Evolutionary conservation across 2,113 vertebrate species (phyloP).

Genomic region (Chaenocephalus aceratus): DNA sequence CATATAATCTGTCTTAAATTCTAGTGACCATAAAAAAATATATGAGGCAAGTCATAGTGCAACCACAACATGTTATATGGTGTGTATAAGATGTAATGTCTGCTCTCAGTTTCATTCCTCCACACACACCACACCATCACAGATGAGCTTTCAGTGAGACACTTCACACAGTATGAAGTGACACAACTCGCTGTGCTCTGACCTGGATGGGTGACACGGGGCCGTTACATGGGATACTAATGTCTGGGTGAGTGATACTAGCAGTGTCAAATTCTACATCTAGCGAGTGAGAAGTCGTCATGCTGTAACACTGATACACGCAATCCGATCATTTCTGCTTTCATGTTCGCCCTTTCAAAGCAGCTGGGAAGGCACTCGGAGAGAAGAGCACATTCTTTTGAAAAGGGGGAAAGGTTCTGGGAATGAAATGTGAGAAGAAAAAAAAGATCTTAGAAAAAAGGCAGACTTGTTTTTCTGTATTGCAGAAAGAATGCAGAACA

Average conservation of each 20-base stretch:
- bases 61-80: constrained; percentile 1
- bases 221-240: constrained; percentile 30
- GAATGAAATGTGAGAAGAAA: not conserved
- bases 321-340: constrained; percentile 12
- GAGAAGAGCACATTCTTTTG: constrained; percentile 13
- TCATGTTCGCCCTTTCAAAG: constrained; percentile 12
- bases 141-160: constrained; percentile 37
- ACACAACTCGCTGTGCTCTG: constrained; percentile 8
- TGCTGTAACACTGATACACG: constrained; percentile 11
- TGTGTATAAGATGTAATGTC: not conserved
- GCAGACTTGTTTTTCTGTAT: constrained; percentile 18
- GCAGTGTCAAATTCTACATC: constrained; percentile 53
- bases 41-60: not conserved
- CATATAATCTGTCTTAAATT: not conserved
- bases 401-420: constrained; percentile 14
- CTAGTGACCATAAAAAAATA: not conserved
- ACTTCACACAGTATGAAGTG: constrained; percentile 44
- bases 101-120: constrained; percentile 11
- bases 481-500: constrained; percentile 32
- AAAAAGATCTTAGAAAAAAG: constrained; percentile 3
- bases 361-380: constrained; percentile 23
- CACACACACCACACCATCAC: constrained; percentile 2
- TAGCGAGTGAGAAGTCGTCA: constrained; percentile 4
- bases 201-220: constrained; percentile 22
- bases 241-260: constrained; percentile 52